These are phyloP conservation scores for Melinaea menophilus DNA, from an alignment of 2,888 invertebrate species.

Conservation along the genomic window DNA sequence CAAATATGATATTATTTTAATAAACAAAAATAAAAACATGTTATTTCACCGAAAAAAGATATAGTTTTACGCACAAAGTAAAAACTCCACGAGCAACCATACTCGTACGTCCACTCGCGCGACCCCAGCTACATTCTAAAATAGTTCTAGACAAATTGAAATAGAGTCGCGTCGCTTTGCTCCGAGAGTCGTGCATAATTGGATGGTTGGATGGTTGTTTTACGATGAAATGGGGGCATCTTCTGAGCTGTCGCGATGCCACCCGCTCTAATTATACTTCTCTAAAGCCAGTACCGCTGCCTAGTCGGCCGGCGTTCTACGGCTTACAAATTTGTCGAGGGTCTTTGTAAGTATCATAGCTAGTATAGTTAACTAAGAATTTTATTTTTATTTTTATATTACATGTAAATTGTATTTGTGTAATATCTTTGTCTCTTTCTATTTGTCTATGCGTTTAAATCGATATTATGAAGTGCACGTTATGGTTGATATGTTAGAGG, in stretches of 20 bases:
- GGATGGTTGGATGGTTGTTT: constrained; percentile 37
- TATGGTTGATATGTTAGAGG: constrained; percentile 19
- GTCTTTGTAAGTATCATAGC: constrained; percentile 26
- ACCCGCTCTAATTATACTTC: constrained; percentile 56
- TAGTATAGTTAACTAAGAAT: constrained; percentile 13
- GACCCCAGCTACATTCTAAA: constrained; percentile 27
- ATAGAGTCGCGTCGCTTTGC: constrained; percentile 26
- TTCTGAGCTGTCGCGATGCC: constrained; percentile 52
- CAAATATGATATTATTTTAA: neutral
- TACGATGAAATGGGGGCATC: constrained; percentile 54
- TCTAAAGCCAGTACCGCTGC: constrained; percentile 43
- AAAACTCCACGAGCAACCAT: constrained; percentile 27
- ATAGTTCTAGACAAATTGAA: constrained; percentile 27
- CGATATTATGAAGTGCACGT: constrained; percentile 26
- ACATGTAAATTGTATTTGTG: constrained; percentile 11
- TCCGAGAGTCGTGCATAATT: constrained; percentile 33
- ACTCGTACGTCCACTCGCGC: constrained; percentile 30
- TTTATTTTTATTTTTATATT: constrained; percentile 10
- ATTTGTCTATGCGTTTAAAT: constrained; percentile 20
- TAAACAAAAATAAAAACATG: neutral
- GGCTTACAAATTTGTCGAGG: constrained; percentile 24
- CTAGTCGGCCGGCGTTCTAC: constrained; percentile 35
- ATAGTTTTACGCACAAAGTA: constrained; percentile 30
- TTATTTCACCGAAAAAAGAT: constrained; percentile 14
- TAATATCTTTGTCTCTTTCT: constrained; percentile 26